Evolutionary conservation across 1,140 invertebrate species (phyloP), one percentile per base, ranked within the genome.

Genomic region (Papilio polytes): DNA sequence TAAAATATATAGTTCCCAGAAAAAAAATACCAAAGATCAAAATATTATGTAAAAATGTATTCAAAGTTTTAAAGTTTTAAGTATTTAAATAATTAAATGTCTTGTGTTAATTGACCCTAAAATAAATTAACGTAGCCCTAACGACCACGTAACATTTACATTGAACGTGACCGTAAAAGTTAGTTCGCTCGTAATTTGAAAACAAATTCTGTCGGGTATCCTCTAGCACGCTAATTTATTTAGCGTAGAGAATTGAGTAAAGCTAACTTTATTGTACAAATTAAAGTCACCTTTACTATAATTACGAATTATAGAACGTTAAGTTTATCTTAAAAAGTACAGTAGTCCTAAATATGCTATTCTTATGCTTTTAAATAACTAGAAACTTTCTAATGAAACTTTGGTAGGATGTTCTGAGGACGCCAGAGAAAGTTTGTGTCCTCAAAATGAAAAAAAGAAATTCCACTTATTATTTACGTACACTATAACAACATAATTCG

Each of bases 151-250:
- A 78, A 63, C 53, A 78, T 31, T 46, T 74, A 74, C 15, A 63
- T 9, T 59, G 76, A 78, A 78, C 53, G 76, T 63, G 76, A 18
- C 36, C 53, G 51, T 63, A 44, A 78, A 78, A 78, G 51, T 78
- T 78, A 59, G 76, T 78, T 78, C 76, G 53, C 53, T 59, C 76
- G 76, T 78, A 59, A 78, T 78, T 78, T 63, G 51, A 56, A 78
- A 78, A 78, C 76, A 78, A 78, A 78, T 63, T 59, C 22, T 63
- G 51, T 36, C 53, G 76, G 76, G 51, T 36, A 63, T 78, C 36
- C 76, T 78, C 51, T 78, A 78, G 46, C 53, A 63, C 36, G 76
- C 26, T 59, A 59, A 78, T 78, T 76, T 78, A 78, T 78, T 59
- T 78, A 78, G 51, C 53, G 26, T 36, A 78, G 76, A 41, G 76